Conservation (phyloP, 2,888 invertebrate genomes). For the Ichneumon xanthorius region DNA sequence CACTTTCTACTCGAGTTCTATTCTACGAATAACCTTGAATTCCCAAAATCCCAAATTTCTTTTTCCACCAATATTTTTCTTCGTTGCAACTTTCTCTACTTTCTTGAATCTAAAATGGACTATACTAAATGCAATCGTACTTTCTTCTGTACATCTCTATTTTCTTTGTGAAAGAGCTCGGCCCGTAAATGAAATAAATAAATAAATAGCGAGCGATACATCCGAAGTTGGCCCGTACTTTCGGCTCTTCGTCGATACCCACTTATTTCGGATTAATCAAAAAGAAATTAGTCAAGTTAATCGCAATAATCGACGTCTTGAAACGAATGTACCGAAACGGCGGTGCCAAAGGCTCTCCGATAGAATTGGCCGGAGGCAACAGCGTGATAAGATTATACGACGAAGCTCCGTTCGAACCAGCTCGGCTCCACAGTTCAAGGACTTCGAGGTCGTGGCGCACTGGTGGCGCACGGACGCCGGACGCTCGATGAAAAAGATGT, state of each 20-base stretch:
- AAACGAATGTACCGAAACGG: neutral
- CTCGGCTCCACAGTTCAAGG: conserved; percentile 7
- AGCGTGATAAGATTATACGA: conserved; percentile 12
- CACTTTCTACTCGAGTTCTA: no score
- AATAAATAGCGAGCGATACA: no score
- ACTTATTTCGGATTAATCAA: neutral
- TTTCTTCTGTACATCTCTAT: no score
- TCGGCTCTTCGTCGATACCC: neutral
- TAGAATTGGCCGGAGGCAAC: neutral
- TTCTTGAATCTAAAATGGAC: no score
- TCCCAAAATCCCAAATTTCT: no score
- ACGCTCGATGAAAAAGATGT: conserved; percentile 1
- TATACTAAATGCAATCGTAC: no score
- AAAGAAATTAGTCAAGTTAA: neutral
- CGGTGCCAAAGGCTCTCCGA: neutral
- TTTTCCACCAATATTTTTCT: no score
- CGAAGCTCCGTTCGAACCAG: neutral
- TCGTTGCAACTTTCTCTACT: no score
- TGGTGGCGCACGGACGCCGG: neutral
- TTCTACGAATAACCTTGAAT: no score
- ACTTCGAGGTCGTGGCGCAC: conserved; percentile 1
- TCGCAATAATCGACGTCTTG: neutral
- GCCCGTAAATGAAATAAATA: no score
- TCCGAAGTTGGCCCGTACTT: no score
- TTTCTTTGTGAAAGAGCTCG: no score